Base-by-base conservation (phyloP, 1,140 invertebrate genomes). In the Zaprionus africanus region DNA sequence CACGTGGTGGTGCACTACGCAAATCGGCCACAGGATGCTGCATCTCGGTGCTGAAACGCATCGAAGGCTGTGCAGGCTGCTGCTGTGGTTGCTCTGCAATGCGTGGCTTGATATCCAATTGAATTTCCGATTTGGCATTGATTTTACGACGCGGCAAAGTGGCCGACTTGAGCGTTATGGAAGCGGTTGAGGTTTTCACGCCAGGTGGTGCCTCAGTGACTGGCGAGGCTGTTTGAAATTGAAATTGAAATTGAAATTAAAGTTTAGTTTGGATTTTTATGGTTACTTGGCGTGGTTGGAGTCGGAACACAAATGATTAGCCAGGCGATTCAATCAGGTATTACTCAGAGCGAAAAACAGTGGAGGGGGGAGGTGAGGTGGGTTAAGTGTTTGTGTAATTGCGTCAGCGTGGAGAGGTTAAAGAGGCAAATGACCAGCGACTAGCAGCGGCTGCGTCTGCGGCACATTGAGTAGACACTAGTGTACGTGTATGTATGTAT, bases 151-250 rank as follows among this genome's bases (percentile, higher is more conserved):
- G 94, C 4, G 95, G 95, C 62, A 96, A 91, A 0, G 95, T 96
- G 4, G 95, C 95, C 59, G 95, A 95, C 79, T 96, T 95, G 11
- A 95, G 81, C 2, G 94, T 95, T 43, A 96, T 95, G 67, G 95
- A 95, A 66, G 95, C 94, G 2, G 92, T 93, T 12, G 93, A 94
- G 13, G 93, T 93, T 87, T 95, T 95, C 22, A 94, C 94, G 3
- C 70, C 53, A 24, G 66, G 62, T 26, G 73, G 17, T 12, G 46
- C 73, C 41, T 91, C 90, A 26, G 53, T 69, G 11, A 90, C 86
- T 1, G 88, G 82, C n/a, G 88, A 91, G 65, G 85, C 91, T 92
- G 65, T 19, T 19, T 17, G 22, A 22, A 22, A 22, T 22, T 2
- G 22, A 78, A 51, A 75, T 22, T 24, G 51, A 31, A 34, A n/a